Evolutionary conservation across 2,113 vertebrate species (phyloP), one percentile per base, ranked within the genome.

Genomic region (Oxygymnocypris stewartii): DNA sequence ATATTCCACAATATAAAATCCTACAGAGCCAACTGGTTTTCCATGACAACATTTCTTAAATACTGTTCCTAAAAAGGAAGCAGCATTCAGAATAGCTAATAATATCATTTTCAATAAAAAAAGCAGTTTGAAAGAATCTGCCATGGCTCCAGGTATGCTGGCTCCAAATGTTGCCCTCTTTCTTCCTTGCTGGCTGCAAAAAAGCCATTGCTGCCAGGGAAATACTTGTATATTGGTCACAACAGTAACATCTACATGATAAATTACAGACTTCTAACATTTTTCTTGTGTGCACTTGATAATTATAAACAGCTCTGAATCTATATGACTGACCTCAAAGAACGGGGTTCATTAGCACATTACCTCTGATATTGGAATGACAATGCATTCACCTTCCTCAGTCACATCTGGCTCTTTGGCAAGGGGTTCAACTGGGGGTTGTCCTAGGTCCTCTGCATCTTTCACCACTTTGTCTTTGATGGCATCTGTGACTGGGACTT

Each of bases 361-460:
- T 76, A 87, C 85, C 85, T 82, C 85, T 65, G 14, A 6, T 63
- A 42, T 57, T 51, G 85, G 79, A 49, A 49, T 10, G 13, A 13
- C 57, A 20, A 57, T 0, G 57, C 23, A 59, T 74, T 57, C 67
- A n/a, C 23, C 13, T 78, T 69, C 25, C 11, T 82, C 49, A 59
- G 57, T 84, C 69, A 40, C 67, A 42, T 69, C 31, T 84, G 49
- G 47, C 8, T 31, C 71, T 37, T 69, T 18, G 16, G 28, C 59
- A 16, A 47, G 47, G 35, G 79, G 54, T 40, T 85, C 59, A 10
- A 59, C 71, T 42, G 18, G 25, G 13, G 40, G 25, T 74, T 87
- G 44, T 82, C 6, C 28, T 57, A 71, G 37, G 23, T 54, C 63
- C 20, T 67, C 76, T 84, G 44, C 49, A 79, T 25, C 18, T 31